Evolutionary conservation across 2,797 vertebrate species (phyloP).

Genomic region (Psittacula derbiana): DNA sequence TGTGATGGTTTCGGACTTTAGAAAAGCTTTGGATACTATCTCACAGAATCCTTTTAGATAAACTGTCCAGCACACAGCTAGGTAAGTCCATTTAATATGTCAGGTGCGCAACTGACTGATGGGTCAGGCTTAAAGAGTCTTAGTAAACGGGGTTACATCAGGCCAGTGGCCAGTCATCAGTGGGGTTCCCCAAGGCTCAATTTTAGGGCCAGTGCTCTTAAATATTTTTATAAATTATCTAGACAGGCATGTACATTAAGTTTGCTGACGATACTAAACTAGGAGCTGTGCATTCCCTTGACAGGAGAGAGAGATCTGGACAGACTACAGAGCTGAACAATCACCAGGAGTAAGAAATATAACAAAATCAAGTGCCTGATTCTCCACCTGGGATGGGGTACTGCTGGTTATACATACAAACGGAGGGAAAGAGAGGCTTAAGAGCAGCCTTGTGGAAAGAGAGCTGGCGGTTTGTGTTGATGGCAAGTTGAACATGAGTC

Average conservation of each 20-base stretch:
- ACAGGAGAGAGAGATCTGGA: not conserved
- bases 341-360: not conserved
- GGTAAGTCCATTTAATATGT: not conserved
- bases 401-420: not conserved
- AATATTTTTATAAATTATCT: not conserved
- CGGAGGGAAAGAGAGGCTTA: not conserved
- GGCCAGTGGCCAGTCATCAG: not conserved
- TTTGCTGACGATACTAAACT: not conserved
- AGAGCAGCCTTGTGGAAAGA: not conserved
- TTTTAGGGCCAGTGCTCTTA: not conserved
- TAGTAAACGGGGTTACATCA: not conserved
- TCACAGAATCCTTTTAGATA: not conserved
- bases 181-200: fast-evolving
- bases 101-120: not conserved
- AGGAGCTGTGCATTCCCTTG: no score
- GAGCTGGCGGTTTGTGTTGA: not conserved
- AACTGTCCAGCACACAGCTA: not conserved
- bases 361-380: not conserved
- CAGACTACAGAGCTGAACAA: not conserved
- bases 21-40: not conserved
- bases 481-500: not conserved
- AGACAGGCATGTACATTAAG: not conserved
- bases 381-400: not conserved
- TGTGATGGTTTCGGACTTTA: not conserved
- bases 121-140: no score